Percentiles rank a stretch among this genome's conserved stretches.
Conservation (phyloP, 2,113 vertebrate species). For the Chloropsis cyanopogon region DNA sequence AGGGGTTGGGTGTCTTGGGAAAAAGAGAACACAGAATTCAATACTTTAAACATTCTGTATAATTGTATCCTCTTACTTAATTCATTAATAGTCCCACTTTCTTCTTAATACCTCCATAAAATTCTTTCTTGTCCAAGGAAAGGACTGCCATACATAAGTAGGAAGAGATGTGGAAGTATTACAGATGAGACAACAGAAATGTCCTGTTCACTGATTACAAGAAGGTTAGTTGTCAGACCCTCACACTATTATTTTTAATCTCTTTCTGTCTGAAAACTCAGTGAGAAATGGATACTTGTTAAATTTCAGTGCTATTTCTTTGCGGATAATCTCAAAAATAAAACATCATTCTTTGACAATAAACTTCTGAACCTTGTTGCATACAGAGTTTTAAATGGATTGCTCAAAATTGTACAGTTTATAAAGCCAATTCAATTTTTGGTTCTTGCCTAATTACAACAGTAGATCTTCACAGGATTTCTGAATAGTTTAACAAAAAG, state of each 20-base stretch:
- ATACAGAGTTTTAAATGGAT: neutral
- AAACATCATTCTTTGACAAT: neutral
- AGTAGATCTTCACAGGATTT: neutral
- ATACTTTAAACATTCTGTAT: neutral
- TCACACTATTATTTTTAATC: neutral
- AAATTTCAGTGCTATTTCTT: neutral
- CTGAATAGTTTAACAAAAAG: neutral
- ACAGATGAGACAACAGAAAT: neutral
- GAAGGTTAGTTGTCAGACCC: neutral
- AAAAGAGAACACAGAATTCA: neutral
- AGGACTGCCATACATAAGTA: neutral
- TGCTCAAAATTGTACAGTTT: neutral
- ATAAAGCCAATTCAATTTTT: neutral
- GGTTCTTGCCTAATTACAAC: neutral
- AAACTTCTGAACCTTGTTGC: neutral
- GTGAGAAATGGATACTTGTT: neutral
- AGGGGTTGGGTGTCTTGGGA: rapidly evolving
- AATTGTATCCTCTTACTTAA: neutral
- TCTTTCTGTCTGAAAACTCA: neutral
- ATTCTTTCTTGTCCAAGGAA: neutral
- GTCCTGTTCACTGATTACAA: neutral
- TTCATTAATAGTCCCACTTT: neutral
- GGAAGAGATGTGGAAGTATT: neutral
- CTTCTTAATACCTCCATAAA: neutral
- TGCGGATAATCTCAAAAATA: neutral